Evolutionary conservation across 2,113 vertebrate species (phyloP), one percentile per base, ranked within the genome.

Genomic region (Festucalex cinctus): DNA sequence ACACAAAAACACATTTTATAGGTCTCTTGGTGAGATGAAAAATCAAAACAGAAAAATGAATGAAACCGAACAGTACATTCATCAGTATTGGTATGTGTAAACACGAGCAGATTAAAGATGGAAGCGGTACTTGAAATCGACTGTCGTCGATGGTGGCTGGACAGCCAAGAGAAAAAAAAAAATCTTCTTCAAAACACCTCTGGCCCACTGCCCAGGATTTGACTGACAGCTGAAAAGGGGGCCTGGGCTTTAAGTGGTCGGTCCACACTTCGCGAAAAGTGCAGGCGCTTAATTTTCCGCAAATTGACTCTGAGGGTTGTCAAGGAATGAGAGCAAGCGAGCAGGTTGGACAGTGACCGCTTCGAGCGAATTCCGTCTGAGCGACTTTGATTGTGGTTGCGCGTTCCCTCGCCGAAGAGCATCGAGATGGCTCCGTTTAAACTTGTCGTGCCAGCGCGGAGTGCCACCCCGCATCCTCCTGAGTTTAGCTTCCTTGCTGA

Each of bases 241-340:
- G 75, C 56, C 53, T n/a, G 3, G 56, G 60, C 51, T 79, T 73
- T 71, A 74, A 83, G 80, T 75, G 82, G 71, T 22, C 63, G 82
- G 71, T 22, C 63, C n/a, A 66, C 75, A 68, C 82, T 86, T 70
- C 57, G 51, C 65, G 71, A 73, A 71, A 78, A 86, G 79, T 71
- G 71, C 71, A 73, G 73, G 72, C 67, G 80, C 79, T 85, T 88
- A 51, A 86, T 89, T 89, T 83, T 83, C 79, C 74, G 66, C 63
- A 76, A 85, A 88, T 84, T 78, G 81, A 84, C 80, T 77, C 71
- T 73, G 56, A 78, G 64, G 71, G 64, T 65, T 83, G 73, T 84
- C 65, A 74, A n/a, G 61, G 81, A 72, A 59, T 35, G 66, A 80
- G 68, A 71, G 64, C 53, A 26, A 28, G 71, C 41, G 26, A n/a